A percentile compares a stretch with the other conserved stretches of the same genome.
These are phyloP conservation scores for Moxostoma hubbsi DNA, from an alignment of 2,797 vertebrate species.

Conservation along the genomic window DNA sequence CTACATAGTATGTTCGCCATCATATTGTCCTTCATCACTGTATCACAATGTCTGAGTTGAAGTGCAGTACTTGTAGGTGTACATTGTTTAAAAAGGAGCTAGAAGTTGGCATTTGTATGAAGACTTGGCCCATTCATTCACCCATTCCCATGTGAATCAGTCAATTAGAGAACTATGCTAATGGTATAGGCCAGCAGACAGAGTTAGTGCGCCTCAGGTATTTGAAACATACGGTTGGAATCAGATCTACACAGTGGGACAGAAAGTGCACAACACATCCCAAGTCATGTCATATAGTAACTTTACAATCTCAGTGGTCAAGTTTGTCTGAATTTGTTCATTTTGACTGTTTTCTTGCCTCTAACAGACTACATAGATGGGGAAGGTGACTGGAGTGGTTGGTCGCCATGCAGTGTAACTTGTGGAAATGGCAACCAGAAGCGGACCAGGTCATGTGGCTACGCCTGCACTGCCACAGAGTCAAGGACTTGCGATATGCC, in stretches of 20 bases:
- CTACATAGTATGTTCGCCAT: neutral
- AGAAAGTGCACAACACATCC: slow-evolving; percentile 1
- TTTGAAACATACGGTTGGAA: slow-evolving; percentile 78
- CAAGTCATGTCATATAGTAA: neutral
- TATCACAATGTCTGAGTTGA: neutral
- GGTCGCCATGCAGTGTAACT: slow-evolving; percentile 82
- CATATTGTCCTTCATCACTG: neutral
- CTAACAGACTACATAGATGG: slow-evolving; percentile 59
- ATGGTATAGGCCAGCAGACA: slow-evolving; percentile 69
- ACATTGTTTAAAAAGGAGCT: slow-evolving; percentile 56
- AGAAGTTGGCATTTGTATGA: slow-evolving; percentile 73
- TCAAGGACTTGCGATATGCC: slow-evolving; percentile 75
- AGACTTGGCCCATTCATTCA: slow-evolving; percentile 64
- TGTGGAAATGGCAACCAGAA: slow-evolving; percentile 79
- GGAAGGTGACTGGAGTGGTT: slow-evolving; percentile 81
- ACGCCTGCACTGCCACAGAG: slow-evolving; percentile 77
- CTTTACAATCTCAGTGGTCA: neutral
- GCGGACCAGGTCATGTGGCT: slow-evolving; percentile 79
- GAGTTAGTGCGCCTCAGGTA: slow-evolving; percentile 66
- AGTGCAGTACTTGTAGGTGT: neutral
- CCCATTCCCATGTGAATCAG: slow-evolving; percentile 60
- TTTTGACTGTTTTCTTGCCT: neutral
- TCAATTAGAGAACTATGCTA: slow-evolving; percentile 76
- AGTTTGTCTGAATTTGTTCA: neutral
- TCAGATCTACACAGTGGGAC: slow-evolving; percentile 64